Conservation (phyloP, 2,113 vertebrate genomes). For the Pardalotus punctatus region DNA sequence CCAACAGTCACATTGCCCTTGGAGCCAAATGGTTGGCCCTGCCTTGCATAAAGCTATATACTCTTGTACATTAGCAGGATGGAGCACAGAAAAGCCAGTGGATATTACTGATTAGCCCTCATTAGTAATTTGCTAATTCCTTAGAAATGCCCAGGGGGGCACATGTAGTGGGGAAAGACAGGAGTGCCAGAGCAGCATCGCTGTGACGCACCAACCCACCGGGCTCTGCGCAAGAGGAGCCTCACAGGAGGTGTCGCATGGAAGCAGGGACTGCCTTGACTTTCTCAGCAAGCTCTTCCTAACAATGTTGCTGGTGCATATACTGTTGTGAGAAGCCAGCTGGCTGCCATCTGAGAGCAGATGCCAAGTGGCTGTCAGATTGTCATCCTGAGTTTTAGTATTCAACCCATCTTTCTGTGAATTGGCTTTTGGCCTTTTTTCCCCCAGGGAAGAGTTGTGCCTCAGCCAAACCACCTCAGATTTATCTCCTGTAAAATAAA, state of each 20-base stretch:
- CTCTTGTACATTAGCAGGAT: neutral
- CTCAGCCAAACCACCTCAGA: constrained; percentile 27
- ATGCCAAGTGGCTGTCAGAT: constrained; percentile 67
- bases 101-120: neutral
- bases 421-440: constrained; percentile 57
- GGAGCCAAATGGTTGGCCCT: neutral
- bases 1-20: neutral
- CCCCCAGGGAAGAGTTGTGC: neutral
- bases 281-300: constrained; percentile 29
- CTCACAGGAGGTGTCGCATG: neutral
- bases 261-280: neutral
- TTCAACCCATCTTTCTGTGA: neutral
- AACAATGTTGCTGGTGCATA: constrained; percentile 16
- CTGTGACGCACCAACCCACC: neutral
- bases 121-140: neutral
- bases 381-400: constrained; percentile 53
- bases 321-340: constrained; percentile 52
- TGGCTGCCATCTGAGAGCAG: constrained; percentile 61
- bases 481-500: constrained; percentile 19
- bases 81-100: neutral
- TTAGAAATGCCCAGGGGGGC: neutral
- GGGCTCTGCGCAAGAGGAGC: neutral
- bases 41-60: neutral
- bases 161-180: neutral
- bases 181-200: neutral